A percentile compares a stretch with the other conserved stretches of the same genome.
These are phyloP conservation scores for Cheilosia vulpina DNA, from an alignment of 2,888 invertebrate species.

Conservation along the genomic window DNA sequence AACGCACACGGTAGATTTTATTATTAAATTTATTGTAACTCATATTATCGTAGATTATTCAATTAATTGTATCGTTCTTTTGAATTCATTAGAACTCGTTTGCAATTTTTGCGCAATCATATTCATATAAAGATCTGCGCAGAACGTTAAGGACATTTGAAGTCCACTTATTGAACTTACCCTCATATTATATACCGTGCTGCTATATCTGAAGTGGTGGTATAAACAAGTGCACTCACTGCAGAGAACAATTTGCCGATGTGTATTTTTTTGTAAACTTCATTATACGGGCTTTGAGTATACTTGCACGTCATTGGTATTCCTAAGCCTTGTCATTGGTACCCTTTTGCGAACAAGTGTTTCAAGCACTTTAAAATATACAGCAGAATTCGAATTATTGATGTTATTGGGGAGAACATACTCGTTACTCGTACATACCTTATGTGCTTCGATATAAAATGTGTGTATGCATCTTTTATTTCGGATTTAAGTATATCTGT, in stretches of 20 bases:
- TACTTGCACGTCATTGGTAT: conserved; percentile 69
- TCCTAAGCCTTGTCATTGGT: conserved; percentile 68
- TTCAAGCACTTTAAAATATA: conserved; percentile 60
- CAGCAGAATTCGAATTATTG: conserved; percentile 61
- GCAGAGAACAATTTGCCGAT: conserved; percentile 66
- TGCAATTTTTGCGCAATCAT: conserved; percentile 56
- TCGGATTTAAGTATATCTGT: too few relatives aligned
- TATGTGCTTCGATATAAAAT: background rate
- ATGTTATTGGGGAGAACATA: conserved; percentile 48
- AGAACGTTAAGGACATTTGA: conserved; percentile 69
- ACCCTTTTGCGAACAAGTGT: conserved; percentile 69
- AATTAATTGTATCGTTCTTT: conserved; percentile 17
- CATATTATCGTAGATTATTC: conserved; percentile 4
- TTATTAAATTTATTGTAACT: background rate
- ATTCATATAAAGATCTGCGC: conserved; percentile 61
- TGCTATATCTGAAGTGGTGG: conserved; percentile 66
- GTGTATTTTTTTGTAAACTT: conserved; percentile 64
- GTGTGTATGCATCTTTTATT: too few relatives aligned
- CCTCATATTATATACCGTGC: conserved; percentile 51
- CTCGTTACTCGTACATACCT: background rate
- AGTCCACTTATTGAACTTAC: conserved; percentile 68
- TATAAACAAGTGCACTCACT: conserved; percentile 73
- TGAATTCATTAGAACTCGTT: conserved; percentile 48
- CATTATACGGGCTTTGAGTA: conserved; percentile 70
- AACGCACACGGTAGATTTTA: too few relatives aligned